Evolutionary conservation across 2,797 vertebrate species (phyloP), one percentile per base, ranked within the genome.

Genomic region (Chloroceryle amazona): DNA sequence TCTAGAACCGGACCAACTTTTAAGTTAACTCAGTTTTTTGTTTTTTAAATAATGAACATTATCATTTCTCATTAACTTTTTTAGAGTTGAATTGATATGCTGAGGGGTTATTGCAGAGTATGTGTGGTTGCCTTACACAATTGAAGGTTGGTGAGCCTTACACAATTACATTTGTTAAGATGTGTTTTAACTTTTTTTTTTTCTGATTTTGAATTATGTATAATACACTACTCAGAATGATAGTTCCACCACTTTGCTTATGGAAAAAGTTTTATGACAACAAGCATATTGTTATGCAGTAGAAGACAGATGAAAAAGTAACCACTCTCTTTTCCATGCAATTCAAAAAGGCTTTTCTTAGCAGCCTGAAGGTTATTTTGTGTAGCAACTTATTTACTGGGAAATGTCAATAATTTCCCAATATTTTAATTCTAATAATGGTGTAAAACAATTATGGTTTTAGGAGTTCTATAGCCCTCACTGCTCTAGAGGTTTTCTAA

Each of bases 401-500:
- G 58, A 87, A 95, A 92, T 44, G 54, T 88, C 49, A 87, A 90
- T 39, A 79, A 66, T 79, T 96, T 93, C 25, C 10, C 58, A 93
- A 74, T 95, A 95, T 90, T 96, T 97, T 96, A 90, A 94, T 92
- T 91, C 70, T 85, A 84, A 95, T 97, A 96, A 86, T 57, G 68
- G 42, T 22, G 1, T 90, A 95, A 96, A 96, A 93, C 88, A 96
- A 96, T 95, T 97, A 98, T n/a, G 72, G 68, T 96, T 98, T 96
- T 81, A 97, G 88, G 89, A 96, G 67, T 97, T 95, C 96, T 95
- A 80, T 95, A 97, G 90, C 75, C 39, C 66, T 97, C 62, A 90
- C 93, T 97, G 96, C 90, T 96, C 92, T 91, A 93, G 72, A 96
- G 86, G 91, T 94, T 97, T 97, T 95, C 86, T 90, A 97, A 97